A percentile compares a stretch with the other conserved stretches of the same genome.
Conservation (phyloP, 2,888 invertebrate species). For the Dicyrtoma fusca region DNA sequence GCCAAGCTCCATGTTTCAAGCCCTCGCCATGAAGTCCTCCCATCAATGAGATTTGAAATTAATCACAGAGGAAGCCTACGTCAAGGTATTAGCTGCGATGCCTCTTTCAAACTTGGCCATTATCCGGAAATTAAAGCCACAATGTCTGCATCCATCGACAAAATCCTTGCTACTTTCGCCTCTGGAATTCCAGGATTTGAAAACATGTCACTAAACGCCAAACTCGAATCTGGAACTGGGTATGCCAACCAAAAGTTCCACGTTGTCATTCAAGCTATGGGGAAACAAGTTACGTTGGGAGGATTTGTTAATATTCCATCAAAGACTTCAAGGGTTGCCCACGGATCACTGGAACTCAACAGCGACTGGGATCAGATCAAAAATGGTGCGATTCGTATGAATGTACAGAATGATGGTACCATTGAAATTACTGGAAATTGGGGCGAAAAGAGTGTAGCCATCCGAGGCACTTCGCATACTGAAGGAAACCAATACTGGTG, state of each 20-base stretch:
- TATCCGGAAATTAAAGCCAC: slow-evolving; percentile 34
- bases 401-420: slow-evolving; percentile 43
- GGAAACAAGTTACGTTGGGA: slow-evolving; percentile 27
- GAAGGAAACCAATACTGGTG: slow-evolving; percentile 6
- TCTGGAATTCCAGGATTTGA: slow-evolving; percentile 41
- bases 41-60: slow-evolving; percentile 29
- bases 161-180: slow-evolving; percentile 30
- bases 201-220: slow-evolving; percentile 37
- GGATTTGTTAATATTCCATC: slow-evolving; percentile 38
- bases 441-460: slow-evolving; percentile 38
- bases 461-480: slow-evolving; percentile 35
- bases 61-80: slow-evolving; percentile 39
- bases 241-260: slow-evolving; percentile 23
- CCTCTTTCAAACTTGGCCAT: slow-evolving; percentile 32
- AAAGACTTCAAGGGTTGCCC: slow-evolving; percentile 12
- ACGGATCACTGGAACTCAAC: slow-evolving; percentile 29
- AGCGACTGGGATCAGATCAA: slow-evolving; percentile 40
- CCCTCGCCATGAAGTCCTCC: slow-evolving; percentile 29
- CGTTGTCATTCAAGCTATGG: slow-evolving; percentile 24
- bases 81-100: slow-evolving; percentile 43
- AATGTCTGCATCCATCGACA: slow-evolving; percentile 21
- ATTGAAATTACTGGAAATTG: slow-evolving; percentile 43
- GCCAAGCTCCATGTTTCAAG: slow-evolving; percentile 44
- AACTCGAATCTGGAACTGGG: slow-evolving; percentile 8
- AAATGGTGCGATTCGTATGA: slow-evolving; percentile 39